A percentile compares a stretch with the other conserved stretches of the same genome.
Evolutionary conservation across 2,113 vertebrate species (phyloP).

Genomic region (Morone chrysops): DNA sequence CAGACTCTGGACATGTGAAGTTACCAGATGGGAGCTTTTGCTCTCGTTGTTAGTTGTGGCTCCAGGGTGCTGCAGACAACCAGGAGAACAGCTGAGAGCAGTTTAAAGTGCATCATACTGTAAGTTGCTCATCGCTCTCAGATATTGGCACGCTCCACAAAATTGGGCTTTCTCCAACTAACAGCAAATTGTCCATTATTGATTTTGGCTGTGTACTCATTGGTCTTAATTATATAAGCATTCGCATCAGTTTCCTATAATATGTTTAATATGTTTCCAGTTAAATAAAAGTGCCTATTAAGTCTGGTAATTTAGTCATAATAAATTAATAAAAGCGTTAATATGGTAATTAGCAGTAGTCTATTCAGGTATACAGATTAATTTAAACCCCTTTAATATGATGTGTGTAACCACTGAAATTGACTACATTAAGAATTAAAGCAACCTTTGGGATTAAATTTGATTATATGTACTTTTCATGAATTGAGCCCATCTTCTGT

Average conservation of each 20-base stretch:
- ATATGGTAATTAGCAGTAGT: conserved; percentile 6
- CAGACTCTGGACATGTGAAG: background rate
- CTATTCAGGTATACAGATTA: background rate
- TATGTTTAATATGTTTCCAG: conserved; percentile 31
- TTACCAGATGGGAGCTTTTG: conserved; percentile 1
- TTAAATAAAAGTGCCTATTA: conserved; percentile 21
- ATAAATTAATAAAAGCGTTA: background rate
- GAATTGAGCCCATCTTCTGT: conserved; percentile 42
- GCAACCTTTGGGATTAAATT: conserved; percentile 24
- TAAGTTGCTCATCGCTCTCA: conserved; percentile 17
- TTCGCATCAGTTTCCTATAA: conserved; percentile 21
- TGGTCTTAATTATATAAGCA: conserved; percentile 19
- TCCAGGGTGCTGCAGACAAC: conserved; percentile 16
- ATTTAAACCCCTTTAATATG: conserved; percentile 1
- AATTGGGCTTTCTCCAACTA: conserved; percentile 10
- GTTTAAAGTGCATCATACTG: conserved; percentile 15
- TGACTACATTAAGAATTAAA: conserved; percentile 18
- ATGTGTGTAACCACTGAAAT: conserved; percentile 8
- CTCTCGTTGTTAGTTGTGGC: conserved; percentile 15
- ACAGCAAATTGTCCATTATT: conserved; percentile 35
- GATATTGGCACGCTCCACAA: conserved; percentile 25
- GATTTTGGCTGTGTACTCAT: conserved; percentile 33
- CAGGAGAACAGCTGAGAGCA: background rate
- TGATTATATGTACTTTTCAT: conserved; percentile 28
- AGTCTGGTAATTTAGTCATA: conserved; percentile 5